Base-by-base conservation (phyloP, 2,888 invertebrate genomes). In the Bedellia somnulentella region DNA sequence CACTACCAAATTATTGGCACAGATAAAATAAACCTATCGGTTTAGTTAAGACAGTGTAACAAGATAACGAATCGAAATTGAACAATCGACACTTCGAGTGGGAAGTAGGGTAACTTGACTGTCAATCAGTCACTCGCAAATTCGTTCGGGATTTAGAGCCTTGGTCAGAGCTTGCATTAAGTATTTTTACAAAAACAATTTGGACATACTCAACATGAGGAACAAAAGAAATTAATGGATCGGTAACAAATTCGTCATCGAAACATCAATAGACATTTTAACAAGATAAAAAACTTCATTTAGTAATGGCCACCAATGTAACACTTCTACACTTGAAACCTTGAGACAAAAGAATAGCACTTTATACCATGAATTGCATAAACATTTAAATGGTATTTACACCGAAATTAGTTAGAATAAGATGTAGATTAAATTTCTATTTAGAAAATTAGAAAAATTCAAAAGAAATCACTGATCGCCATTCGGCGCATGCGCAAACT, bases 401-500 rank as follows among this genome's bases (percentile, higher is more conserved):
- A 45, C 18, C 18, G 13, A 18, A n/a, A 17, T 16, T 27, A 49
- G 50, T 44, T 40, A 44, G 38, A 47, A 46, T 46, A 43, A 45
- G 47, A 50, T 47, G 42, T 52, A 67, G 63, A 73, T 70, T 71
- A 68, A 68, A 64, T 58, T 67, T 37, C 60, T 68, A 66, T 39
- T 61, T 68, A 66, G 43, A 68, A 73, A 73, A 67, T 71, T 25
- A 68, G 52, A 57, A 57, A 40, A 62, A 62, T 68, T 71, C 68
- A 67, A 70, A 71, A 71, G 68, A 61, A 68, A 54, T 73, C 71
- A 73, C 71, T 67, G 58, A 66, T 75, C 73, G 71, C 73, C 73
- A 75, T 75, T 73, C 73, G 71, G 73, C 73, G 73, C 73, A 75
- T 75, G 73, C 73, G 73, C 75, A 68, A 75, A 75, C 71, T 73